Conservation (phyloP, 2,113 vertebrate species). For the Buteo buteo region DNA sequence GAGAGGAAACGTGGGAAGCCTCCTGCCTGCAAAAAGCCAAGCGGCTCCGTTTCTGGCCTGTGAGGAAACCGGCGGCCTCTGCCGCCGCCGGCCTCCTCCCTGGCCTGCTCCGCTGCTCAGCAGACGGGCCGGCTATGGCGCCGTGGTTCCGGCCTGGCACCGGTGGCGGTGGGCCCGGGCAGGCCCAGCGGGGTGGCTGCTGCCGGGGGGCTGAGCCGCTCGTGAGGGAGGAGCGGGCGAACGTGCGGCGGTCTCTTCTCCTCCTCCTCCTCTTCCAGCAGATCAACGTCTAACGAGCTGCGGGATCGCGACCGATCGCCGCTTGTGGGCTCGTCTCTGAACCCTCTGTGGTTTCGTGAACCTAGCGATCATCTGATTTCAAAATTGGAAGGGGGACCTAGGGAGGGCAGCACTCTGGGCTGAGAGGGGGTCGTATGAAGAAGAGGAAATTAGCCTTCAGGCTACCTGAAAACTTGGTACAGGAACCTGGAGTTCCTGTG, state of each 20-base stretch:
- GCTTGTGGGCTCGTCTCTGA: neutral
- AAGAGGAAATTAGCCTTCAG: neutral
- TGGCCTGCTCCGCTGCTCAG: neutral
- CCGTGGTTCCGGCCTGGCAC: neutral
- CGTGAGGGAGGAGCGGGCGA: neutral
- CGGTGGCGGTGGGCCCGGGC: rapidly evolving
- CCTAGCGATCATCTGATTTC: neutral
- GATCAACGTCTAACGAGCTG: neutral
- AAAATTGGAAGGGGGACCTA: neutral
- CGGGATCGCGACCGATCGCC: rapidly evolving
- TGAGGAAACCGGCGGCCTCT: neutral
- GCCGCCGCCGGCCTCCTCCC: rapidly evolving
- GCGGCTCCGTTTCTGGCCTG: rapidly evolving
- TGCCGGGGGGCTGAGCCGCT: too few relatives aligned
- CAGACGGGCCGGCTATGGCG: rapidly evolving
- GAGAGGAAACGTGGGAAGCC: neutral
- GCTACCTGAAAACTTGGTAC: neutral
- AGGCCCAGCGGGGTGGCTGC: too few relatives aligned
- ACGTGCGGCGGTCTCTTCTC: rapidly evolving
- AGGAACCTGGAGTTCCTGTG: neutral
- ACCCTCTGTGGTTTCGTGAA: neutral
- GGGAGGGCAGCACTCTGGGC: neutral
- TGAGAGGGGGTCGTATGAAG: neutral
- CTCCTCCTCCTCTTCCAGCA: neutral
- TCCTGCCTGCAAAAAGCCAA: neutral